Conservation (phyloP, 2,797 vertebrate species). For the Fundulus diaphanus region DNA sequence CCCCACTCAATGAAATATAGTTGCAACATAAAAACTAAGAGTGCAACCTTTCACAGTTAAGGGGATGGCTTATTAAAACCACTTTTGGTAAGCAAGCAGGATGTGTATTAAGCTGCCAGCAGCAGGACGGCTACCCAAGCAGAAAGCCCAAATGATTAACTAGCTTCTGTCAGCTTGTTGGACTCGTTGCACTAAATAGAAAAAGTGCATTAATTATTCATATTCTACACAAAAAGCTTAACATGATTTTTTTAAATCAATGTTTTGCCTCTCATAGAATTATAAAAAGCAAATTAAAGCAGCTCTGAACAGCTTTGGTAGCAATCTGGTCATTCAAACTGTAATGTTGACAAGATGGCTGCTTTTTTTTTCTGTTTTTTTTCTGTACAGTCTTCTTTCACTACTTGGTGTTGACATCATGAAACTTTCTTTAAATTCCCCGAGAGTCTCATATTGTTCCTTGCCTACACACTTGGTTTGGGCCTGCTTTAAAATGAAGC, state of each 20-base stretch:
- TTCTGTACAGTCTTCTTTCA: neutral
- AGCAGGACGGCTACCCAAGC: neutral
- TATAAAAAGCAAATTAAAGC: neutral
- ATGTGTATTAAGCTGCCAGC: no score
- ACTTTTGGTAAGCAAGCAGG: no score
- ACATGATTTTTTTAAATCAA: neutral
- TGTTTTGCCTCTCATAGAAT: neutral
- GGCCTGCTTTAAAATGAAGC: neutral
- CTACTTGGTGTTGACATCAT: neutral
- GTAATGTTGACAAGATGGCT: neutral
- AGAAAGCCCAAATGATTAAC: neutral
- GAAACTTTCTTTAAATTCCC: neutral
- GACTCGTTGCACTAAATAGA: neutral
- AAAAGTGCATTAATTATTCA: neutral
- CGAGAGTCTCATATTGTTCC: neutral
- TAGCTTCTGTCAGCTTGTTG: neutral
- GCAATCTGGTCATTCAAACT: neutral
- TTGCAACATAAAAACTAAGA: no score
- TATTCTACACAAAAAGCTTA: neutral
- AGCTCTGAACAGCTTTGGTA: neutral
- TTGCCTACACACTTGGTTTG: neutral
- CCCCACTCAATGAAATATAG: neutral
- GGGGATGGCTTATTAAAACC: no score
- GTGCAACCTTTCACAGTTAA: no score
- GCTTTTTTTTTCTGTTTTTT: neutral